Evolutionary conservation across 2,888 invertebrate species (phyloP).

Genomic region (Pteria penguin): DNA sequence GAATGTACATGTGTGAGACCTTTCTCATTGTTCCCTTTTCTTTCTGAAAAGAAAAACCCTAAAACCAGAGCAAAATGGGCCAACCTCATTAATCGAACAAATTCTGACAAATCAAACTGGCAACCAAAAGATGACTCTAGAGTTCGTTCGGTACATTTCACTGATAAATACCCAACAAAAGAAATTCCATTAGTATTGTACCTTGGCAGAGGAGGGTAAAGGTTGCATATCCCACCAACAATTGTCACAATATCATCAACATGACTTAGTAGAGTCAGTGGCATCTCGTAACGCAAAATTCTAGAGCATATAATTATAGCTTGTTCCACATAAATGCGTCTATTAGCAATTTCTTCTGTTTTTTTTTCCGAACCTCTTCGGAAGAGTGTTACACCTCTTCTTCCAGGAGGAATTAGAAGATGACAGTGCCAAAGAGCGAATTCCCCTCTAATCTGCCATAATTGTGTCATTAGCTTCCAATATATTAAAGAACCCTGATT

Average conservation of each 20-base stretch:
- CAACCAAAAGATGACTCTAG: background rate
- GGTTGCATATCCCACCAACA: no score
- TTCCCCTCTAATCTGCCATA: no score
- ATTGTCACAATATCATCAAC: background rate
- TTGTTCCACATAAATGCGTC: conserved; percentile 4
- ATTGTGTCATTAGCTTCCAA: no score
- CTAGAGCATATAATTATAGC: background rate
- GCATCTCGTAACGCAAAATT: no score
- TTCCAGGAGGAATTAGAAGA: no score
- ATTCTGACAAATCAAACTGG: background rate
- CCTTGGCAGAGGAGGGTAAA: no score
- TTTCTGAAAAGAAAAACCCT: background rate
- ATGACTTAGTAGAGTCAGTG: no score
- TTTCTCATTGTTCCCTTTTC: background rate
- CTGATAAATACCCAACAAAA: background rate
- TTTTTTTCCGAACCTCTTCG: no score
- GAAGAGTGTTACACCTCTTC: no score
- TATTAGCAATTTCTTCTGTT: no score
- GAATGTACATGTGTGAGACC: background rate
- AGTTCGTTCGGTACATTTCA: conserved; percentile 3
- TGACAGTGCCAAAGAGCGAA: no score
- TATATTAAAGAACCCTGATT: no score
- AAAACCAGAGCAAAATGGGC: background rate
- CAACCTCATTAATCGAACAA: background rate
- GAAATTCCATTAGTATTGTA: background rate